phyloP scores from a whole-genome alignment of 2,888 invertebrate genomes.

The Dasypolia templi region DNA sequence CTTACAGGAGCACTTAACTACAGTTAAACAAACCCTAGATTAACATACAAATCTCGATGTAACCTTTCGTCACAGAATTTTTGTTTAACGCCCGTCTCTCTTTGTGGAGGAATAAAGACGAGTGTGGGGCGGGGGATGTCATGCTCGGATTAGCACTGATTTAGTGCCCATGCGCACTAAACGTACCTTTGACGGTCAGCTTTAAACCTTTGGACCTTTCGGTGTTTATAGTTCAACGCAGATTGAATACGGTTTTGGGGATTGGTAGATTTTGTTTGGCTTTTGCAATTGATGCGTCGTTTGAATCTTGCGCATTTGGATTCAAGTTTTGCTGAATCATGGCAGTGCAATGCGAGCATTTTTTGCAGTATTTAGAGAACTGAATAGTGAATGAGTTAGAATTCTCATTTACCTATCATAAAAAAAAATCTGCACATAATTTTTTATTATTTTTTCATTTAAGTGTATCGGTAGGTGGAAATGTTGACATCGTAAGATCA shows the following conservation, averaged over 20 bases:
- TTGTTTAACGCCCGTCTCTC: slow-evolving; percentile 68
- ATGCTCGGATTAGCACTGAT: slow-evolving; percentile 80
- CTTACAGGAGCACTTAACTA: slow-evolving; percentile 4
- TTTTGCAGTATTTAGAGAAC: not conserved
- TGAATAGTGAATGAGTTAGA: not conserved
- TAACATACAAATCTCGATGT: slow-evolving; percentile 43
- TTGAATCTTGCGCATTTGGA: slow-evolving; percentile 8
- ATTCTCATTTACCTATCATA: not conserved
- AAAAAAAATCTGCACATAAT: too few relatives aligned
- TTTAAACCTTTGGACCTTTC: slow-evolving; percentile 52
- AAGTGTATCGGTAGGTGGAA: not conserved
- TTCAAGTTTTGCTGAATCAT: not conserved
- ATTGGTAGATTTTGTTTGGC: slow-evolving; percentile 41
- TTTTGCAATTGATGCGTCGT: slow-evolving; percentile 31
- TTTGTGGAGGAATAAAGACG: slow-evolving; percentile 72
- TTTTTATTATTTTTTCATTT: not conserved
- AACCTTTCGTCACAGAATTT: slow-evolving; percentile 60
- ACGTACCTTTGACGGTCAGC: slow-evolving; percentile 67
- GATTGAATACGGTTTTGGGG: slow-evolving; percentile 61
- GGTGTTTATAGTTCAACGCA: slow-evolving; percentile 44
- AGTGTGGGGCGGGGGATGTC: slow-evolving; percentile 72
- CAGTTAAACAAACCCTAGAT: slow-evolving; percentile 37
- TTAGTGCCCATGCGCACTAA: slow-evolving; percentile 76
- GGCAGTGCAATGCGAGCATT: too few relatives aligned
- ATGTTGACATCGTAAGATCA: not conserved